Evolutionary conservation across 1,140 invertebrate genomes (phyloP).

Genomic region (Euwallacea similis): DNA sequence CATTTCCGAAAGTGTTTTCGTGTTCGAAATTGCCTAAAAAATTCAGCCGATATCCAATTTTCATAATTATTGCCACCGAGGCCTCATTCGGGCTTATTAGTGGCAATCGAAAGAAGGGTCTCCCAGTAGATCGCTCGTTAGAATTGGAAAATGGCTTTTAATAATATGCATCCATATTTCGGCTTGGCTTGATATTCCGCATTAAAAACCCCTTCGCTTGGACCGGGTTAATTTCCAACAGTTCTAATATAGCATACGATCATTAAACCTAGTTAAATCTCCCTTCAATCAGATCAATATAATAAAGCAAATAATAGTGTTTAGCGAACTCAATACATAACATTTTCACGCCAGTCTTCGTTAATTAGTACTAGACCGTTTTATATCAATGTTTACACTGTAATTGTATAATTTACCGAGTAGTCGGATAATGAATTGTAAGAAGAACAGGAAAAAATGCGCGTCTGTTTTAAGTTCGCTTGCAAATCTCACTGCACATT

Average conservation of each 20-base stretch:
- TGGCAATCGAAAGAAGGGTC: constrained; percentile 6
- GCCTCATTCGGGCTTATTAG: constrained; percentile 4
- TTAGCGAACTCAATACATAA: constrained; percentile 15
- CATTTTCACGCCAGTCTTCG: constrained; percentile 10
- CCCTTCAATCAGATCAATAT: background rate
- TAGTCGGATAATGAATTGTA: constrained; percentile 15
- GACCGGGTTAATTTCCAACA: too few relatives aligned
- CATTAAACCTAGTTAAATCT: background rate
- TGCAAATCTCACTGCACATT: constrained; percentile 21
- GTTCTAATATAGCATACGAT: background rate
- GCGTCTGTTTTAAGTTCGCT: constrained; percentile 12
- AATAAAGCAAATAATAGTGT: constrained; percentile 10
- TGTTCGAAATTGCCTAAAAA: constrained; percentile 34
- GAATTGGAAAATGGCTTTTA: background rate
- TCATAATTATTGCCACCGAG: constrained; percentile 29
- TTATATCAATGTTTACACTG: constrained; percentile 24
- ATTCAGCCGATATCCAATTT: constrained; percentile 32
- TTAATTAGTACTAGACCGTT: constrained; percentile 19
- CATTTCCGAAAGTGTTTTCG: constrained; percentile 32
- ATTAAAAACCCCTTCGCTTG: too few relatives aligned
- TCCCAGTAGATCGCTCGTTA: background rate
- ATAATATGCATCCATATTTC: too few relatives aligned
- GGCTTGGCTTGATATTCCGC: too few relatives aligned
- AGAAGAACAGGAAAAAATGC: constrained; percentile 18
- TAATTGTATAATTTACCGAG: constrained; percentile 27